A percentile compares a stretch with the other conserved stretches of the same genome.
Evolutionary conservation across 2,888 invertebrate genomes (phyloP).

Genomic region (Nephrotoma flavescens): DNA sequence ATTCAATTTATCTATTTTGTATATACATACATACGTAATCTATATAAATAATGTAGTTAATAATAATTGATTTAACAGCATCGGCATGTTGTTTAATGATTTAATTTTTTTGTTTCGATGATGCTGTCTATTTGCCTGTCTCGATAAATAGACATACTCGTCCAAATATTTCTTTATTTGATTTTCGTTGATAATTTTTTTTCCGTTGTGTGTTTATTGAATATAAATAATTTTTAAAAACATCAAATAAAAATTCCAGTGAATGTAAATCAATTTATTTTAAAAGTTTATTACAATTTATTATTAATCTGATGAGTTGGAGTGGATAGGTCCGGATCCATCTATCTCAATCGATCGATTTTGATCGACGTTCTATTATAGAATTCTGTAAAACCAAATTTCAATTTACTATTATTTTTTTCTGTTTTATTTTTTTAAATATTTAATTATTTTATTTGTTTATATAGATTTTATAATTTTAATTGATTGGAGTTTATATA

Average conservation of each 20-base stretch:
- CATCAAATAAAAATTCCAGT: neutral
- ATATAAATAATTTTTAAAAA: neutral
- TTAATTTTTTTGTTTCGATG: neutral
- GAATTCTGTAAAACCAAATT: neutral
- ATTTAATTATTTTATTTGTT: neutral
- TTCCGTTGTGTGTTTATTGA: neutral
- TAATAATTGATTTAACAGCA: neutral
- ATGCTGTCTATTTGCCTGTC: neutral
- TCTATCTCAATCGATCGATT: neutral
- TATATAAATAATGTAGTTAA: neutral
- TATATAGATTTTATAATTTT: neutral
- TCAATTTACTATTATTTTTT: neutral
- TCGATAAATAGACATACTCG: neutral
- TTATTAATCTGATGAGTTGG: neutral
- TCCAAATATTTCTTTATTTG: too few relatives aligned
- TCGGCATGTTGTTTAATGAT: neutral
- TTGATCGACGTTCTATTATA: neutral
- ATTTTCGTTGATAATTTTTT: too few relatives aligned
- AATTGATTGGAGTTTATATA: neutral
- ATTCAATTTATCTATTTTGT: neutral
- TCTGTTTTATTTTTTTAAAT: neutral
- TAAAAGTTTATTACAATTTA: neutral
- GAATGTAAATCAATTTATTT: neutral
- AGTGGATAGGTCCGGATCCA: neutral
- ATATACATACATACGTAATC: neutral